Evolutionary conservation across 2,888 invertebrate genomes (phyloP).

Genomic region (Tridacna gigas): DNA sequence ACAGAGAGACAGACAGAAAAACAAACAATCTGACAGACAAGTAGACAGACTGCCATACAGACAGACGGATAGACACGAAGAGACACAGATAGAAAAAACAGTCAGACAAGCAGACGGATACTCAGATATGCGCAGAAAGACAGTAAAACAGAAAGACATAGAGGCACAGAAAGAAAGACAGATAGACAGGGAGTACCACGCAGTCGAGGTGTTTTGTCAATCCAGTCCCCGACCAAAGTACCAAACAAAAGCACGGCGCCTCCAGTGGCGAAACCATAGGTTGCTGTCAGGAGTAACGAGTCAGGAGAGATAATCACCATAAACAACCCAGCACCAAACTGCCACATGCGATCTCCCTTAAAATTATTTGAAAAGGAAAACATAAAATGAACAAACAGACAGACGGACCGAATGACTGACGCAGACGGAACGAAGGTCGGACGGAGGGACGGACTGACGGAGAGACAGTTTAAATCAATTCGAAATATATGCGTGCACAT

Average conservation of each 20-base stretch:
- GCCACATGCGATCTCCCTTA: constrained; percentile 87
- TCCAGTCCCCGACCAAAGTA: constrained; percentile 86
- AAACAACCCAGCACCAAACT: constrained; percentile 86
- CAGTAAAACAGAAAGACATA: too few relatives aligned
- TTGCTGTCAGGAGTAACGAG: constrained; percentile 85
- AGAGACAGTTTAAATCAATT: neutral
- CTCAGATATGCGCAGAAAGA: too few relatives aligned
- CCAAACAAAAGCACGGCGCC: constrained; percentile 85
- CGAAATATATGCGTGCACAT: neutral
- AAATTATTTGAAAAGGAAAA: neutral
- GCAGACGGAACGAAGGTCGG: too few relatives aligned
- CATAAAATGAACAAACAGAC: neutral
- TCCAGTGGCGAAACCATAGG: constrained; percentile 85
- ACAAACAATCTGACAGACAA: too few relatives aligned
- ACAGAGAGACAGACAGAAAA: too few relatives aligned
- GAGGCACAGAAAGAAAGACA: too few relatives aligned
- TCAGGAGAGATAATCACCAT: constrained; percentile 84
- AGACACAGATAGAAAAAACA: too few relatives aligned
- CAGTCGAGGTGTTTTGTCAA: constrained; percentile 85
- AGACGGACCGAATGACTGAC: too few relatives aligned
- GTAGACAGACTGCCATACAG: too few relatives aligned
- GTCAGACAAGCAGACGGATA: too few relatives aligned
- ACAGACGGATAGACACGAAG: too few relatives aligned
- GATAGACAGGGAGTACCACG: constrained; percentile 78
- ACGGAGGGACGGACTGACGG: too few relatives aligned